phyloP scores from a whole-genome alignment of 2,888 invertebrate genomes.

The Zootermopsis nevadensis region DNA sequence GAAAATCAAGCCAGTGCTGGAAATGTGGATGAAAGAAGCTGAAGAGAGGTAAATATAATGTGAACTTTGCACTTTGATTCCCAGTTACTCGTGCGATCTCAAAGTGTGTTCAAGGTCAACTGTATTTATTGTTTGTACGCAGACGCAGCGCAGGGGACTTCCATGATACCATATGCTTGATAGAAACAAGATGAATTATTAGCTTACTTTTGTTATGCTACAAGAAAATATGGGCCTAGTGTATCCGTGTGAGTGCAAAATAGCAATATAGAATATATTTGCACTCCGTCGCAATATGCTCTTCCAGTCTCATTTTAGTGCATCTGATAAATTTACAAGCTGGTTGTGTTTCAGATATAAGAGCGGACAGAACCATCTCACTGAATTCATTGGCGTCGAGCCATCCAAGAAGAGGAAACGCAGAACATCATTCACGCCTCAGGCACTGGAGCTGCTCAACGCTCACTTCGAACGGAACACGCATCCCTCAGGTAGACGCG shows the following conservation, averaged over 20 bases:
- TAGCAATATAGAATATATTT: no score
- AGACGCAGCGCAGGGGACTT: no score
- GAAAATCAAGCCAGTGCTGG: slow-evolving; percentile 98
- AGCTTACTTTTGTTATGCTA: no score
- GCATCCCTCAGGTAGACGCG: slow-evolving; percentile 89
- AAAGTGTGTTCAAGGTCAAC: background rate
- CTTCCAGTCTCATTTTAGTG: slow-evolving; percentile 45
- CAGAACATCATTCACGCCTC: slow-evolving; percentile 96
- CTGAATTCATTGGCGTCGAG: slow-evolving; percentile 96
- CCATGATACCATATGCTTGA: no score
- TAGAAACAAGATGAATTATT: no score
- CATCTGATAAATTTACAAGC: slow-evolving; percentile 57
- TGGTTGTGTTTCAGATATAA: slow-evolving; percentile 78
- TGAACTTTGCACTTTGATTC: background rate
- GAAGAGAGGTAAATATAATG: slow-evolving; percentile 85
- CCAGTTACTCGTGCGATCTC: background rate
- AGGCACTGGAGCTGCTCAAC: slow-evolving; percentile 93
- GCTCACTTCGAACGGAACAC: slow-evolving; percentile 97
- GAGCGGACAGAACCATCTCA: slow-evolving; percentile 91
- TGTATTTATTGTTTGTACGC: no score
- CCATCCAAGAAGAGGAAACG: slow-evolving; percentile 97
- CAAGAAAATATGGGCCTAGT: no score
- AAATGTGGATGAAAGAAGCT: slow-evolving; percentile 99
- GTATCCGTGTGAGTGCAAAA: no score
- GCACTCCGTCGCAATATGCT: background rate